These are phyloP conservation scores for Nycticryphes semicollaris DNA, from an alignment of 2,113 vertebrate genomes.

Conservation along the genomic window DNA sequence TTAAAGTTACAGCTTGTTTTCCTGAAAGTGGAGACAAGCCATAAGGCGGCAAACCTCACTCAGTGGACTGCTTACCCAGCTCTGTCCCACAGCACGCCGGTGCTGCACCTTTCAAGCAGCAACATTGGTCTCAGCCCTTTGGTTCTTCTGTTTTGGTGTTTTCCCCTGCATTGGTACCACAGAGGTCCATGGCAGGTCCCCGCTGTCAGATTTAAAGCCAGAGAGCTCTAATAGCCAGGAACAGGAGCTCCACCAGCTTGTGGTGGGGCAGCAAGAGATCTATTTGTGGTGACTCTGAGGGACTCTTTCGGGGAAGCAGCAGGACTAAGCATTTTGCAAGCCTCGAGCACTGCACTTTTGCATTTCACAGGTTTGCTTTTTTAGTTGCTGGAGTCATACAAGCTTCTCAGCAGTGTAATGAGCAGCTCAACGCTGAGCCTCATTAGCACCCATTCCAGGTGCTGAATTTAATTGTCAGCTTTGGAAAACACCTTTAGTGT, in stretches of 20 bases:
- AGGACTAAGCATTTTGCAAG: not conserved
- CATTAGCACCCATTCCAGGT: not conserved
- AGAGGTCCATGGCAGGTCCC: too few relatives aligned
- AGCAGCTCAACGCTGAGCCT: not conserved
- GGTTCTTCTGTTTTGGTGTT: not conserved
- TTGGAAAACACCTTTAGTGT: not conserved
- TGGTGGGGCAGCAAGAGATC: not conserved
- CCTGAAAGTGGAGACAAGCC: not conserved
- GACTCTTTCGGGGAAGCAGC: not conserved
- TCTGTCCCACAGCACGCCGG: not conserved
- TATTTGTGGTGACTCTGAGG: not conserved
- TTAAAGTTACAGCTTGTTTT: not conserved
- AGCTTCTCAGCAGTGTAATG: not conserved
- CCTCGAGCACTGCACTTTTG: not conserved
- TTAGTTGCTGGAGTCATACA: not conserved
- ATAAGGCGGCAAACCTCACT: not conserved
- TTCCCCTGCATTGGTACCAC: too few relatives aligned
- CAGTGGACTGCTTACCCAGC: rapidly evolving
- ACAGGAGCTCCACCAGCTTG: not conserved
- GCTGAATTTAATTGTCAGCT: not conserved
- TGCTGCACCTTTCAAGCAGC: not conserved
- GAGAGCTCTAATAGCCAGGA: not conserved
- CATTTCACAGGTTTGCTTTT: not conserved
- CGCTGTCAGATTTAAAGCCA: rapidly evolving
- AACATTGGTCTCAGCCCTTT: not conserved